Evolutionary conservation across 2,888 invertebrate genomes (phyloP).

Genomic region (Andrena haemorrhoa): DNA sequence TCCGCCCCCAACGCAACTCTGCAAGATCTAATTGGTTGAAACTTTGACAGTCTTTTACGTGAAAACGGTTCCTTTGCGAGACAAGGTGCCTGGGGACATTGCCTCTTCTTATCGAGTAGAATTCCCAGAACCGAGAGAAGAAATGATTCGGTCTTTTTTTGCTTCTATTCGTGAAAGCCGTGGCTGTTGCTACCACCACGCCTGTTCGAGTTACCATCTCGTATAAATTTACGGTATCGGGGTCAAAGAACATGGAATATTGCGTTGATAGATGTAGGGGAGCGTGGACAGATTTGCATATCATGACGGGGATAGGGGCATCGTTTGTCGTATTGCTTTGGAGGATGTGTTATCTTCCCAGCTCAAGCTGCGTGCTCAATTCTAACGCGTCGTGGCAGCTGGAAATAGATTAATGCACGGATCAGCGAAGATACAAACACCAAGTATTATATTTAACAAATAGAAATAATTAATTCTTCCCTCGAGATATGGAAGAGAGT

Average conservation of each 20-base stretch:
- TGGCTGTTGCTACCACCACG: too few species aligned
- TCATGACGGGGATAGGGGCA: slow-evolving; percentile 26
- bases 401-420: background rate
- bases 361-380: slow-evolving; percentile 15
- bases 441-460: background rate
- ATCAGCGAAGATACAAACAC: background rate
- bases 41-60: background rate
- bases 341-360: slow-evolving; percentile 20
- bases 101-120: background rate
- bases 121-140: too few species aligned
- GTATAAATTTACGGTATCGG: background rate
- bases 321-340: background rate
- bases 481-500: background rate
- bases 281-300: slow-evolving; percentile 36
- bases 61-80: background rate
- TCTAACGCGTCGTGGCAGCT: slow-evolving; percentile 3
- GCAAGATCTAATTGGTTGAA: background rate
- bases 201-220: background rate
- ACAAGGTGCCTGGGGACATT: background rate
- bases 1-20: background rate
- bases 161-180: too few species aligned
- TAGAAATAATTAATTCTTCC: background rate
- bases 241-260: slow-evolving; percentile 11
- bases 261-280: background rate
- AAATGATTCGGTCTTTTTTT: too few species aligned